These are phyloP conservation scores for Sesia apiformis DNA, from an alignment of 2,888 invertebrate species.

Conservation along the genomic window DNA sequence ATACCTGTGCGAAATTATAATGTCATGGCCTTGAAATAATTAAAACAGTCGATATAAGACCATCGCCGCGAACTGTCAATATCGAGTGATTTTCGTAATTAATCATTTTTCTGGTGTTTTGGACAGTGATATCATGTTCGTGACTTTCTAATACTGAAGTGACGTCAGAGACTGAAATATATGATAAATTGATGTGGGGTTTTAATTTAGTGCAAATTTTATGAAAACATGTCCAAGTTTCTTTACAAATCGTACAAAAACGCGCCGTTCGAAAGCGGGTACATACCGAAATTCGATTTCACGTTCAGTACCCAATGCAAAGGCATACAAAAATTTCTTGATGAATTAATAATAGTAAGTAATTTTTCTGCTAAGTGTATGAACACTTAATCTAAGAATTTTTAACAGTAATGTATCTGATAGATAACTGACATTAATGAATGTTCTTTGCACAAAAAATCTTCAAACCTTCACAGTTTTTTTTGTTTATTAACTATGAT, in stretches of 20 bases:
- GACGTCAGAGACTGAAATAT: no score
- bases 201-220: no score
- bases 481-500: no score
- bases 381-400: no score
- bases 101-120: conserved; percentile 32
- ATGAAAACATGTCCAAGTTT: conserved; percentile 39
- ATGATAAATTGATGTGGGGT: no score
- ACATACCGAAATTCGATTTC: conserved; percentile 37
- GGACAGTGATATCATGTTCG: no score
- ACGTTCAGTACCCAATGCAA: conserved; percentile 30
- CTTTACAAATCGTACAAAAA: conserved; percentile 54
- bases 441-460: no score
- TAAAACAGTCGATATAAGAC: neutral
- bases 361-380: neutral
- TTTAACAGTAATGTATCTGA: no score
- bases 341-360: conserved; percentile 33
- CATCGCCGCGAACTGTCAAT: no score
- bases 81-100: neutral
- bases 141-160: no score
- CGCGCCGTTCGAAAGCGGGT: conserved; percentile 50
- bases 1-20: neutral
- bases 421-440: no score
- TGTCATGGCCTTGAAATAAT: conserved; percentile 2
- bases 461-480: no score
- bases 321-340: conserved; percentile 34